Base-by-base conservation (phyloP, 2,888 invertebrate genomes). In the Leucophenga montana region DNA sequence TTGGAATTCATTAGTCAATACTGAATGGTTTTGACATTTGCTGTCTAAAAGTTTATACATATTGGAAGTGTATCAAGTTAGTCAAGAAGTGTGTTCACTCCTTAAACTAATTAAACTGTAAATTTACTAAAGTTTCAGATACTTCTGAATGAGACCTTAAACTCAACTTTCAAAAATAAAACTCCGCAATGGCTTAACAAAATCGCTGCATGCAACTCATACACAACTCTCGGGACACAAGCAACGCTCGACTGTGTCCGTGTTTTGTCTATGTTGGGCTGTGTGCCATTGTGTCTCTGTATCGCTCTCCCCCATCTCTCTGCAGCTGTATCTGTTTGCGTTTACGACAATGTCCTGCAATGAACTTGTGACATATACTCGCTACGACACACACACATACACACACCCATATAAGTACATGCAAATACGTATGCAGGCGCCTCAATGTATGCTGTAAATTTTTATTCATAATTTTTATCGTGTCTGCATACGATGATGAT, bases 391-490 rank as follows among this genome's bases (percentile, higher is more conserved):
- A 54, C n/a, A 53, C 39, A 39, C 16, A 39, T 16, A 59, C 59
- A 46, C 39, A 27, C 44, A 39, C 44, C 44, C 39, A 39, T 11
- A 39, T 39, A 39, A 1, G 8, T 39, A 39, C 39, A 39, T 39
- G 50, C 31, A 31, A 11, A 33, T 9, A 13, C n/a, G n/a, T 9
- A 31, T 27, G 57, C 39, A 16, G 39, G 8, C 75, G 75, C 74
- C 73, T 72, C 65, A 70, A 57, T 71, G 71, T 72, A 74, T 75
- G 82, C 80, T 77, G 75, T 70, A 73, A 75, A 69, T 73, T 68
- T 68, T 73, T 82, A 75, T 82, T 75, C 84, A 80, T 80, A 82
- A 83, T 78, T 82, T 67, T 75, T 48, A 64, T 64, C n/a, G 46
- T 48, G 22, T 64, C 62, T 75, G 70, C 71, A 74, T 61, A 33